Percentiles rank a stretch among this genome's conserved stretches.
phyloP scores from a whole-genome alignment of 2,113 vertebrate species.

The Tenebrosternarchus preto region DNA sequence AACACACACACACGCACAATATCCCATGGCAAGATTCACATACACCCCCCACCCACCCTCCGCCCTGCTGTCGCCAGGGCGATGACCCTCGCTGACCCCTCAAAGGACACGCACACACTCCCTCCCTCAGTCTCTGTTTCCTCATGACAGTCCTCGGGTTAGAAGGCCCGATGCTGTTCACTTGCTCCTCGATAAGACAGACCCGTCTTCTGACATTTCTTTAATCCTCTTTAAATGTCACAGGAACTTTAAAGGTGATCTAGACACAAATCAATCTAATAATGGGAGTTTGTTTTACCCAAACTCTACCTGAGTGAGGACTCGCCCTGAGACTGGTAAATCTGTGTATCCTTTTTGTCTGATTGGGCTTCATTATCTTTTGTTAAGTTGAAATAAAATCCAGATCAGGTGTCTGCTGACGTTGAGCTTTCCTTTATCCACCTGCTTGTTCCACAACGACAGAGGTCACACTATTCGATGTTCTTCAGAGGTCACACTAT shows the following conservation, averaged over 20 bases:
- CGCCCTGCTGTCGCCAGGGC: constrained; percentile 55
- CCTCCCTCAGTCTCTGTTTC: constrained; percentile 41
- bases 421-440: constrained; percentile 52
- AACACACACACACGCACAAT: constrained; percentile 44
- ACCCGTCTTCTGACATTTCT: neutral
- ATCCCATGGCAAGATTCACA: constrained; percentile 65
- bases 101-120: constrained; percentile 56
- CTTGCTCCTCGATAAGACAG: constrained; percentile 36
- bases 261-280: neutral
- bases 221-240: neutral
- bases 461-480: no score
- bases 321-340: no score
- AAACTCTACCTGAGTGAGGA: no score
- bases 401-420: constrained; percentile 53
- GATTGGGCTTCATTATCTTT: neutral
- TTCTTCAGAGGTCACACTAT: no score
- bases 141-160: neutral
- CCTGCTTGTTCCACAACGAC: constrained; percentile 56
- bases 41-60: constrained; percentile 31
- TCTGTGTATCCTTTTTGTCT: no score
- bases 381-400: constrained; percentile 30
- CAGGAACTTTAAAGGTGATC: neutral
- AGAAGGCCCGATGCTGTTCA: constrained; percentile 38
- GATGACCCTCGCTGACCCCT: constrained; percentile 56
- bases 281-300: no score